These are phyloP conservation scores for Leucoma salicis DNA, from an alignment of 2,888 invertebrate species.

Conservation along the genomic window DNA sequence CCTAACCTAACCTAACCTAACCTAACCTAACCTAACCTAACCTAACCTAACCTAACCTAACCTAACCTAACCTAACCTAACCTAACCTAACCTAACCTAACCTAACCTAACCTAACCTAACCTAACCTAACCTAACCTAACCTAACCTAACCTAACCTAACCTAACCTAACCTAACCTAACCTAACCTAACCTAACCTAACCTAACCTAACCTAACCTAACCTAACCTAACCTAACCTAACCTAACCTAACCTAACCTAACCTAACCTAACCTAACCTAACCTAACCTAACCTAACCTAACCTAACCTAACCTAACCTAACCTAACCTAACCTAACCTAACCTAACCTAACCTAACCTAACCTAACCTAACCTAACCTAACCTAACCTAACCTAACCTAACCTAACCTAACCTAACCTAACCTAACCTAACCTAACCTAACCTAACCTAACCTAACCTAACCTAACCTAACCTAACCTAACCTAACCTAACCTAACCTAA, in stretches of 20 bases:
- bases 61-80: constrained; percentile 14
- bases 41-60: constrained; percentile 14
- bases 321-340: constrained; percentile 23
- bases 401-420: constrained; percentile 8
- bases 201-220: constrained; percentile 15
- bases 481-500: constrained; percentile 6
- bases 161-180: constrained; percentile 21
- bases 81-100: constrained; percentile 27
- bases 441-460: constrained; percentile 14
- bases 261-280: constrained; percentile 26
- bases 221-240: constrained; percentile 25
- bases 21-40: constrained; percentile 15
- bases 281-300: constrained; percentile 22
- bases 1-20: constrained; percentile 23
- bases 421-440: constrained; percentile 8
- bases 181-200: constrained; percentile 20
- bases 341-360: constrained; percentile 20
- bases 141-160: constrained; percentile 22
- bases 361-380: constrained; percentile 45
- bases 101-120: constrained; percentile 29
- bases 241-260: constrained; percentile 26
- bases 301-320: constrained; percentile 19
- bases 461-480: constrained; percentile 7
- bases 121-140: constrained; percentile 15
- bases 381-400: constrained; percentile 19